Base-by-base conservation (phyloP, 1,140 invertebrate species). In the Aphelinus certus region DNA sequence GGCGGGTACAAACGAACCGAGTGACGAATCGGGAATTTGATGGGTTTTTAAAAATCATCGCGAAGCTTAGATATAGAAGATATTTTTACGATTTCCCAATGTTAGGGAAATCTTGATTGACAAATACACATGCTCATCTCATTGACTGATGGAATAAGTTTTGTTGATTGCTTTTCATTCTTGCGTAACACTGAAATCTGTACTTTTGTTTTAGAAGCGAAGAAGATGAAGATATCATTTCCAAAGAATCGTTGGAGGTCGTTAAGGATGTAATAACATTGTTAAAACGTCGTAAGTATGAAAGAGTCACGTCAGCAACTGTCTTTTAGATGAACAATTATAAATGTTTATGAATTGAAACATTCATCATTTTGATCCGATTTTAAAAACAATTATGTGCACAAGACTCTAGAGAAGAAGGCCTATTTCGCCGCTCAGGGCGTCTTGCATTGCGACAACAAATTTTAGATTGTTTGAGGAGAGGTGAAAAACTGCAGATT, bases 391-490 rank as follows among this genome's bases (percentile, higher is more conserved):
- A 26, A 26, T 26, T 26, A 26, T 26, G 26, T 26, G 26, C 26
- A 26, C 5, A 81, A 84, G 83, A 84, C 77, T 81, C 82, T 9
- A 75, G 79, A 49, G 83, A 81, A 45, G 82, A 83, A 64, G 83
- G 83, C 47, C 26, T 84, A 1, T 84, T 84, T 69, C 82, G 81
- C 1, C 75, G 81, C 7, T 72, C 77, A 1, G 81, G 82, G 0
- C 81, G 80, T 46, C 77, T 77, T 1, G 60, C 81, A 6, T 57
- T 84, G 7, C 73, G 82, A 56, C 73, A 67, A 7, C 58, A 74
- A 49, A 83, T 84, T 43, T 53, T 84, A 2, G 77, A 79, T 65
- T 80, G 79, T 0, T 49, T 84, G 55, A 83, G 77, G 56, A 81
- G 77, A 75, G 83, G 83, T 0, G 80, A 82, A 64, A 83, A 78